phyloP scores from a whole-genome alignment of 2,797 vertebrate genomes.

The Muscicapa comitata region DNA sequence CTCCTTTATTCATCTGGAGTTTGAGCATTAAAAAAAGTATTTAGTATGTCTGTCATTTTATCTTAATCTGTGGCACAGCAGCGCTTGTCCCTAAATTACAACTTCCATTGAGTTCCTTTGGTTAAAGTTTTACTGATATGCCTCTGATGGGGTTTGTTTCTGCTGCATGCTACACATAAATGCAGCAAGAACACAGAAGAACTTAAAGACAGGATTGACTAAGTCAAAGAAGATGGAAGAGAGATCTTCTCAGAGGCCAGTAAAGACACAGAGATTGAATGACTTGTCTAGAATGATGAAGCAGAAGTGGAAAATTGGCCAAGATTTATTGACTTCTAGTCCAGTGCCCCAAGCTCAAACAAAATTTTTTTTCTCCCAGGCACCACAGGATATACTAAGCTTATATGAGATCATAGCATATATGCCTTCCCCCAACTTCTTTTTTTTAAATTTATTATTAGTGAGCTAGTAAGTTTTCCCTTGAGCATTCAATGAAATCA shows the following conservation, averaged over 20 bases:
- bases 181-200: not conserved
- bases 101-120: not conserved
- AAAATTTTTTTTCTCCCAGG: not conserved
- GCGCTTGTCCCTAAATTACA: not conserved
- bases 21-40: not conserved
- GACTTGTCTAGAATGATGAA: slow-evolving; percentile 19
- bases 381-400: not conserved
- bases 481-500: not conserved
- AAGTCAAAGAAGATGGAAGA: not conserved
- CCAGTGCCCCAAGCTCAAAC: not conserved
- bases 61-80: not conserved
- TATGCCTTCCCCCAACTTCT: fast-evolving
- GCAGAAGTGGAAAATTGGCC: not conserved
- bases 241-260: not conserved
- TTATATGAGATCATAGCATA: not conserved
- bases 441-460: not conserved
- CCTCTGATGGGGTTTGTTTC: not conserved
- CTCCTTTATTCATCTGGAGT: not conserved
- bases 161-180: not conserved
- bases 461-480: not conserved
- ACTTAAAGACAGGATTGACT: not conserved
- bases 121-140: not conserved
- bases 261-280: slow-evolving; percentile 2
- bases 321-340: not conserved
- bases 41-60: not conserved